These are phyloP conservation scores for Mythimna albipuncta DNA, from an alignment of 2,888 invertebrate genomes.

Conservation along the genomic window DNA sequence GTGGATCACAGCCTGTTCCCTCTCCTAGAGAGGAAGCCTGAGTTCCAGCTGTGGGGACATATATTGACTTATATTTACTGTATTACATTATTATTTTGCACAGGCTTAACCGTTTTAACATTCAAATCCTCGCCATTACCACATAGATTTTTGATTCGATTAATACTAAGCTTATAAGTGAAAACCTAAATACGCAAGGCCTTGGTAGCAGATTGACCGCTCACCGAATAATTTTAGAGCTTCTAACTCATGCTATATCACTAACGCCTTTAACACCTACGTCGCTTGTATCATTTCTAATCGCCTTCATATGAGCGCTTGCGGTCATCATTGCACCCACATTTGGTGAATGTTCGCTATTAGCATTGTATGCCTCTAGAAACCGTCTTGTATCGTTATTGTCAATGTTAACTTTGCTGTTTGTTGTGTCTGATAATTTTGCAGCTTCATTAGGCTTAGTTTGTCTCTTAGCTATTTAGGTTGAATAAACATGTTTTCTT, in stretches of 20 bases:
- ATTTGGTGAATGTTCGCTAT: constrained; percentile 18
- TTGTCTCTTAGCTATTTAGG: not conserved
- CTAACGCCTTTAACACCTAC: constrained; percentile 21
- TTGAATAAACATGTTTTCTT: no score
- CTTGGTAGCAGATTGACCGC: constrained; percentile 24
- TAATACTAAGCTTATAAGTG: constrained; percentile 23
- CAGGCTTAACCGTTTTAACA: not conserved
- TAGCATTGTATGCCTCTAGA: constrained; percentile 8
- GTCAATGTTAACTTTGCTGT: not conserved
- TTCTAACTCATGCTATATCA: constrained; percentile 3
- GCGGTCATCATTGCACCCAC: constrained; percentile 4
- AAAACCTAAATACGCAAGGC: constrained; percentile 19
- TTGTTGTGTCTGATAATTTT: not conserved
- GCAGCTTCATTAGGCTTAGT: not conserved
- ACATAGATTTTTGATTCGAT: not conserved
- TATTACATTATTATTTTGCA: not conserved
- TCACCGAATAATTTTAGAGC: constrained; percentile 19
- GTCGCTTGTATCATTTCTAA: constrained; percentile 24
- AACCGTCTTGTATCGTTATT: constrained; percentile 2
- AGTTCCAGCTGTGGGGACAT: no score
- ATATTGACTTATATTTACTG: no score
- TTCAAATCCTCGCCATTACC: not conserved
- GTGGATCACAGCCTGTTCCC: no score
- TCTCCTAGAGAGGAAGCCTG: no score
- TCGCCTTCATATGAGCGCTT: constrained; percentile 14